Conservation (phyloP, 2,797 vertebrate species). For the Microctenopoma stevenorrisi region DNA sequence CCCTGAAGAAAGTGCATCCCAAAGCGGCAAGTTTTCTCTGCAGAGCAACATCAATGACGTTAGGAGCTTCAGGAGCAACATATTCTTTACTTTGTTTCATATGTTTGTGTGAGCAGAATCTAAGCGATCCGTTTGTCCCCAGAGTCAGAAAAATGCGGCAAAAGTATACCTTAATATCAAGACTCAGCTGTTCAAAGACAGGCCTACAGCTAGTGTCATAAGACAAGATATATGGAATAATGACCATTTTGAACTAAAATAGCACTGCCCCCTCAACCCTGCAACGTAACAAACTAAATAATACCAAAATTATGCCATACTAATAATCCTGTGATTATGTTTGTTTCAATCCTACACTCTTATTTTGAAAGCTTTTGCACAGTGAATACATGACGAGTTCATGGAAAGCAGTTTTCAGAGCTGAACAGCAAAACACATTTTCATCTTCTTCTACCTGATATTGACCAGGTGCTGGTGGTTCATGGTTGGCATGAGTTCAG, state of each 20-base stretch:
- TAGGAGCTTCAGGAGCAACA: constrained; percentile 28
- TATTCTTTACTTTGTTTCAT: constrained; percentile 27
- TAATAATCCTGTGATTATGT: neutral
- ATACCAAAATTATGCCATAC: too few relatives aligned
- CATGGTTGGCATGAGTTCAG: constrained; percentile 35
- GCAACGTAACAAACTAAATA: too few relatives aligned
- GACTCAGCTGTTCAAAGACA: constrained; percentile 7
- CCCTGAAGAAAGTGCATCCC: constrained; percentile 32
- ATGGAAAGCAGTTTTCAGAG: neutral
- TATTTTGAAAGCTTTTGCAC: neutral
- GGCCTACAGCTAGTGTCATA: neutral
- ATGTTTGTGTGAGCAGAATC: constrained; percentile 12
- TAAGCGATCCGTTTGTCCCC: neutral
- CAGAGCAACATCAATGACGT: constrained; percentile 30
- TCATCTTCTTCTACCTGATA: constrained; percentile 22
- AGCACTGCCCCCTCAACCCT: neutral
- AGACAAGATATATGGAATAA: constrained; percentile 9
- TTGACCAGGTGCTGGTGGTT: constrained; percentile 47
- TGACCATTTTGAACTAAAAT: neutral
- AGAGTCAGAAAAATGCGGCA: constrained; percentile 16
- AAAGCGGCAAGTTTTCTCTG: constrained; percentile 31
- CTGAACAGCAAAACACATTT: constrained; percentile 13
- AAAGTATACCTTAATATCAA: neutral
- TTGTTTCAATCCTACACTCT: constrained; percentile 4
- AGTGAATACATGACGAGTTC: neutral